Base-by-base conservation (phyloP, 1,140 invertebrate species). In the Tribolium castaneum region DNA sequence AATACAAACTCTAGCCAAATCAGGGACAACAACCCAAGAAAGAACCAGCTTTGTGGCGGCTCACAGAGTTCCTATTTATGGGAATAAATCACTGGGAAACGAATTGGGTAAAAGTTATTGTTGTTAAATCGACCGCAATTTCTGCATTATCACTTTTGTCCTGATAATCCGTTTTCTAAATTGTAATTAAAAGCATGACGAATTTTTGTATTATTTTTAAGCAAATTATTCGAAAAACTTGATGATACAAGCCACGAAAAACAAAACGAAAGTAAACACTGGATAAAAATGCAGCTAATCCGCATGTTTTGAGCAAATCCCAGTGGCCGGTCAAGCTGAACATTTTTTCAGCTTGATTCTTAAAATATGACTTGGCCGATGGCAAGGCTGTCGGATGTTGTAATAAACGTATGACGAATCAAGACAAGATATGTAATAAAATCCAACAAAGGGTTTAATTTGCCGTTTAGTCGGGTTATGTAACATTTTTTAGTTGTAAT, bases 131-230 rank as follows among this genome's bases (percentile, higher is more conserved):
- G 39, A 45, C 39, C 39, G 14, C 54, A 59, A 59, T 59, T 66
- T 66, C 45, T 66, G 59, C 59, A 66, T 13, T 35, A 66, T 66
- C 59, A 66, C 30, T 66, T 66, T 39, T 66, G 25, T 35, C 30
- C 12, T 35, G 59, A 34, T 34, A 66, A 5, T 59, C 54, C 6
- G 30, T 66, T 66, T 66, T 66, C 59, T 66, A 66, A 66, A 35
- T 14, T 14, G 14, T 35, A 66, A 35, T 66, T 66, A 59, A 35
- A 66, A 35, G 59, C 30, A 66, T n/a, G 35, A 35, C 59, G 25
- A 35, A 66, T 66, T 66, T 35, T 66, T 22, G 54, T 7, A 59
- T 19, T 59, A 22, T 59, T 66, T 59, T 59, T 22, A 22, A 19
- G 5, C 2, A 14, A 12, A 62, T 62, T 62, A 25, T 10, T 62